These are phyloP conservation scores for Tinamus major DNA, from an alignment of 2,797 vertebrate genomes.

Conservation along the genomic window DNA sequence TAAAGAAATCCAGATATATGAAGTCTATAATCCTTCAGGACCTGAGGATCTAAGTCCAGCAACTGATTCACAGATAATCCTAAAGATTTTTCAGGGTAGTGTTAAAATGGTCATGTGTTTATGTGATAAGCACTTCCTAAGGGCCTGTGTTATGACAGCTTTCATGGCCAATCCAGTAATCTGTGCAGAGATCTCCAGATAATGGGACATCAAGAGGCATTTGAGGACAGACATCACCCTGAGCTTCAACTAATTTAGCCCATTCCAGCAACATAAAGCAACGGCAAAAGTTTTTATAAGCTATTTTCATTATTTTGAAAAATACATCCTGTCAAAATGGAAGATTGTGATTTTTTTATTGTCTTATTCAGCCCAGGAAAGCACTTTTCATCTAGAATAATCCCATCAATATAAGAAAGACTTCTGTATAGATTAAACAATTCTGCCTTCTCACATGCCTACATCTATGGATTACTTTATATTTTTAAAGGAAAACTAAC, in stretches of 20 bases:
- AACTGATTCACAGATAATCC: background rate
- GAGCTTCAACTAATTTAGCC: accelerated
- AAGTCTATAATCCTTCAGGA: background rate
- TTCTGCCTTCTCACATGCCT: background rate
- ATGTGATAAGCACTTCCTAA: background rate
- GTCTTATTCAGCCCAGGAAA: background rate
- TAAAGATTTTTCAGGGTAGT: background rate
- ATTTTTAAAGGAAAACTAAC: background rate
- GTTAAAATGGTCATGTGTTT: background rate
- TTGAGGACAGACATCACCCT: background rate
- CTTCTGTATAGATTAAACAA: background rate
- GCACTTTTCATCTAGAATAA: background rate
- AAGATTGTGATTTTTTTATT: background rate
- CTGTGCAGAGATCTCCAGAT: background rate
- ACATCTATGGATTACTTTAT: background rate
- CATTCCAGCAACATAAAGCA: background rate
- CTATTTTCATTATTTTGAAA: background rate
- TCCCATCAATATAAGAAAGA: background rate
- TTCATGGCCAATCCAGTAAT: background rate
- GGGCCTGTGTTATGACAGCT: background rate
- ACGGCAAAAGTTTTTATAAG: background rate
- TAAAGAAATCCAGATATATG: background rate
- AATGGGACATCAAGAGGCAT: background rate
- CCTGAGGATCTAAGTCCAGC: background rate
- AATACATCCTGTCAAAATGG: background rate